phyloP scores from a whole-genome alignment of 2,113 vertebrate species.

The Barnardius zonarius region DNA sequence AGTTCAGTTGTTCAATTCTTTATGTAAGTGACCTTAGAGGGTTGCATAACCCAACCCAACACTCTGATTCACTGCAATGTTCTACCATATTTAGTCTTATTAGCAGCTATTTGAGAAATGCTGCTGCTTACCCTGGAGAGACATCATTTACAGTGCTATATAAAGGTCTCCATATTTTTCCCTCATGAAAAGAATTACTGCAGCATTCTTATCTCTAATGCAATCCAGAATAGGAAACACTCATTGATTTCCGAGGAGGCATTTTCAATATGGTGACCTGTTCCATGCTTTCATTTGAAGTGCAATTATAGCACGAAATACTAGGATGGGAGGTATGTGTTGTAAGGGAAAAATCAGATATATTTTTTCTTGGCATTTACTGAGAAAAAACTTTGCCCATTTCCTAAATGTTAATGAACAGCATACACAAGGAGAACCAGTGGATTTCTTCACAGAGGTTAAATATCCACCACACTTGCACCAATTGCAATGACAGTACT shows the following conservation, averaged over 20 bases:
- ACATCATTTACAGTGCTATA: constrained; percentile 67
- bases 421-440: neutral
- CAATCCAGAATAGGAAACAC: constrained; percentile 47
- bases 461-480: neutral
- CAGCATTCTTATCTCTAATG: constrained; percentile 47
- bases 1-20: constrained; percentile 40
- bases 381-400: neutral
- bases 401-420: constrained; percentile 12
- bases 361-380: neutral
- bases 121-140: constrained; percentile 34
- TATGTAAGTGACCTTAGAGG: constrained; percentile 67
- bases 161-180: constrained; percentile 63
- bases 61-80: constrained; percentile 58
- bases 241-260: constrained; percentile 49
- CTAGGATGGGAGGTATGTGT: neutral
- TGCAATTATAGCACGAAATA: constrained; percentile 24
- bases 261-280: constrained; percentile 27
- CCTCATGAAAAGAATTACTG: constrained; percentile 44
- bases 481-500: neutral
- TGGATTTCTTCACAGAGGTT: neutral
- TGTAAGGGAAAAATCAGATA: neutral
- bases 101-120: constrained; percentile 64
- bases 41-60: constrained; percentile 46
- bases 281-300: constrained; percentile 1
- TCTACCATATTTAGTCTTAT: constrained; percentile 65